Base-by-base conservation (phyloP, 2,113 vertebrate species). In the Dipodomys stephensi region DNA sequence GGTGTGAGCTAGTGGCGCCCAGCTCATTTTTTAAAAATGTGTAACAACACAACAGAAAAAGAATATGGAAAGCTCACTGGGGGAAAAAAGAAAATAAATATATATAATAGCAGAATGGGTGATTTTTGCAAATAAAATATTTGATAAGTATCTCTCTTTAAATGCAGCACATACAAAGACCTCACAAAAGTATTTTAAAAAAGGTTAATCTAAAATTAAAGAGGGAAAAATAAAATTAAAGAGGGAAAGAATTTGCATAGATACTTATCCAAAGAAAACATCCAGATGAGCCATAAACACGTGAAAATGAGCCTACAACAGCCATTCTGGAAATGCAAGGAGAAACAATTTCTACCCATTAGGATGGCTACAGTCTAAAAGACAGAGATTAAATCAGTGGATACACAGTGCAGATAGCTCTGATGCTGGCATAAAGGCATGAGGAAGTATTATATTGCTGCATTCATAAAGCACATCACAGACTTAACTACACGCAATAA, bases 361-460 rank as follows among this genome's bases (percentile, higher is more conserved):
- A 69, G 46, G 35, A 88, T 53, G 60, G 27, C 84, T 85, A 39
- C 25, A 90, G 73, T 83, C 18, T 89, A 81, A 91, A 60, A 89
- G 15, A 60, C 30, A 12, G 49, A 49, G 49, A 49, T 49, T 49
- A 49, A 49, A 49, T 10, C 49, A 49, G 49, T 12, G 49, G 49
- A 49, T 39, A 6, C 49, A 49, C 49, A 49, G 49, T 49, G 49
- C 49, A 49, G 49, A 49, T 49, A 49, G 49, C 49, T 2, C 12
- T 49, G 49, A 49, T 49, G 1, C 9, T 49, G 49, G 49, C 12
- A 49, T 49, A 49, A 49, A 49, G 49, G 49, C 49, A 49, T 49
- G 12, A 49, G 10, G 49, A 49, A 49, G 49, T 49, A 49, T 49
- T 49, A 49, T 49, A 39, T 39, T 39, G 39, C 39, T 49, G 8